phyloP scores from a whole-genome alignment of 1,140 invertebrate species.

The Myzus persicae region DNA sequence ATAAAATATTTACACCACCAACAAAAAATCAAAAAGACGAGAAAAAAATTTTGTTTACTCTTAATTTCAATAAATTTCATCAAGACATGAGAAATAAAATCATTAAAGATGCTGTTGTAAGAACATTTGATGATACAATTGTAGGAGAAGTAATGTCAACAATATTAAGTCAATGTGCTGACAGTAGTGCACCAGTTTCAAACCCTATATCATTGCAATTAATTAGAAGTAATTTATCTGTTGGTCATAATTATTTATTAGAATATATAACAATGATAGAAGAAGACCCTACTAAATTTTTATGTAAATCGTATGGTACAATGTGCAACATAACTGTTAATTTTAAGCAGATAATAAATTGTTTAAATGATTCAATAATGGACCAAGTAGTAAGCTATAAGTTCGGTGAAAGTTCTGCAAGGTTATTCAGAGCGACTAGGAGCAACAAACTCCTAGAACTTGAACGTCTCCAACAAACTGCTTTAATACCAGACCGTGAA shows the following conservation, averaged over 20 bases:
- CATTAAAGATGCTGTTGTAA: conserved; percentile 35
- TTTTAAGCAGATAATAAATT: conserved; percentile 52
- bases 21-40: conserved; percentile 47
- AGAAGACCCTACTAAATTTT: conserved; percentile 55
- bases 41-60: conserved; percentile 42
- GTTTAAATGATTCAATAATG: conserved; percentile 52
- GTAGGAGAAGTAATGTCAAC: conserved; percentile 44
- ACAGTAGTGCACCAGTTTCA: conserved; percentile 37
- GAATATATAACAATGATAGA: conserved; percentile 56
- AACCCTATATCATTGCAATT: conserved; percentile 51
- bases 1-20: conserved; percentile 30
- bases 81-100: conserved; percentile 53
- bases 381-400: conserved; percentile 54
- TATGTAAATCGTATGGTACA: conserved; percentile 44
- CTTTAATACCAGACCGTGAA: conserved; percentile 52
- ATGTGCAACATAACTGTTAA: conserved; percentile 56
- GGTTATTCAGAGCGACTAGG: conserved; percentile 46
- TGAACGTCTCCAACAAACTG: conserved; percentile 51
- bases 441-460: conserved; percentile 49
- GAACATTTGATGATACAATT: conserved; percentile 46
- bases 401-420: conserved; percentile 51
- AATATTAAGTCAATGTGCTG: conserved; percentile 46
- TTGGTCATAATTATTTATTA: conserved; percentile 51
- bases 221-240: conserved; percentile 49
- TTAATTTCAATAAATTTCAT: conserved; percentile 49